Evolutionary conservation across 2,113 vertebrate genomes (phyloP).

Genomic region (Dromaius novaehollandiae): DNA sequence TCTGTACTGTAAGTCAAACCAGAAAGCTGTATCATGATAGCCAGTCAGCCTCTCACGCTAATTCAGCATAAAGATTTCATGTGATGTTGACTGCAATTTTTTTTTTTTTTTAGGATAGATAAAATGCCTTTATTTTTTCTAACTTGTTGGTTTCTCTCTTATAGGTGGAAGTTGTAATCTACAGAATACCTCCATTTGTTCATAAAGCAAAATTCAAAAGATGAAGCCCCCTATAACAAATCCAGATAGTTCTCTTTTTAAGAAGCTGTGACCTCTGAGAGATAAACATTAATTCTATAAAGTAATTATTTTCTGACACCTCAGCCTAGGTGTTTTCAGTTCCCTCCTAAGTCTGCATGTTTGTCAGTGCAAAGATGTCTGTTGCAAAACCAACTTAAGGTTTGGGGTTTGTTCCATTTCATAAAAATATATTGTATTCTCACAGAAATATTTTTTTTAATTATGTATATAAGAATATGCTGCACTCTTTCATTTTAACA

Average conservation of each 20-base stretch:
- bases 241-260: background rate
- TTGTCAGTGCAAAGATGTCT: background rate
- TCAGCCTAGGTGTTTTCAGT: background rate
- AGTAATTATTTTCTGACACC: constrained; percentile 39
- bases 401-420: background rate
- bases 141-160: background rate
- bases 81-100: background rate
- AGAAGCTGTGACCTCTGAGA: background rate
- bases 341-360: background rate
- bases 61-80: background rate
- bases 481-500: background rate
- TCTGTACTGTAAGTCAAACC: background rate
- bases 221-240: background rate
- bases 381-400: background rate
- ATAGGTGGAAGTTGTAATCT: background rate
- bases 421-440: background rate
- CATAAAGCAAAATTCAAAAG: background rate
- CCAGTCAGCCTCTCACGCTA: background rate
- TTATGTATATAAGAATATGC: background rate
- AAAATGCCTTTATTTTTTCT: background rate
- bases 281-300: constrained; percentile 4
- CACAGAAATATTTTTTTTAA: background rate
- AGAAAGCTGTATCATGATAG: background rate
- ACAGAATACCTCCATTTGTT: background rate
- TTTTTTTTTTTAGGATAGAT: background rate